Percentiles rank a stretch among this genome's conserved stretches.
Conservation (phyloP, 2,888 invertebrate species). For the Chalcosyrphus nemorum region DNA sequence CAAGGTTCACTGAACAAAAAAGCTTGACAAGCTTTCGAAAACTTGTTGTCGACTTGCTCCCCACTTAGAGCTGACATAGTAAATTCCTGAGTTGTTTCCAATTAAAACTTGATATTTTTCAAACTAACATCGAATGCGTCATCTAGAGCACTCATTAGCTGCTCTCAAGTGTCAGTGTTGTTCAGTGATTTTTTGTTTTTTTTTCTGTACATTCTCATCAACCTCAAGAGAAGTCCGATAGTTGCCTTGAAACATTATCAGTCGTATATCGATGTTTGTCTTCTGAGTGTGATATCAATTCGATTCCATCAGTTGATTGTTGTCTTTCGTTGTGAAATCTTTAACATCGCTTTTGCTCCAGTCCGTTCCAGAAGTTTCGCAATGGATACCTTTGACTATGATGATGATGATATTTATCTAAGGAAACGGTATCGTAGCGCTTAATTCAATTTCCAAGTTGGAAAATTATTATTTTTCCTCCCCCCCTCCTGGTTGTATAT, state of each 20-base stretch:
- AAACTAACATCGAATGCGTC: constrained; percentile 30
- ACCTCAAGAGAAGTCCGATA: background rate
- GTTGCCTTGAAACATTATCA: constrained; percentile 49
- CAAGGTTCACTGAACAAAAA: no score
- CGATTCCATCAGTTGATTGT: constrained; percentile 58
- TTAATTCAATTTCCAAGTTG: background rate
- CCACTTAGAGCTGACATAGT: no score
- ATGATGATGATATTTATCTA: constrained; percentile 51
- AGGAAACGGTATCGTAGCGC: constrained; percentile 37
- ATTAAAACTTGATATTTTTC: background rate
- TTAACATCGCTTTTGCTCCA: background rate
- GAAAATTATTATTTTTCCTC: background rate
- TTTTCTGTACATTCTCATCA: background rate
- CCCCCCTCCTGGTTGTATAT: no score
- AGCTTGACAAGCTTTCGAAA: no score
- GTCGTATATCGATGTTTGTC: constrained; percentile 49
- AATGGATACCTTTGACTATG: constrained; percentile 54
- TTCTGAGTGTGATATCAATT: constrained; percentile 38
- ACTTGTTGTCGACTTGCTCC: no score
- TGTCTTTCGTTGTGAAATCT: constrained; percentile 58
- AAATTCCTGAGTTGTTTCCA: background rate
- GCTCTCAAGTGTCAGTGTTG: constrained; percentile 18
- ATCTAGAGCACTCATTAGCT: constrained; percentile 28
- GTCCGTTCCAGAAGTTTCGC: background rate
- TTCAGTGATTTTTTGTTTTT: background rate